These are phyloP conservation scores for Choloepus hoffmanni DNA, from an alignment of 2,113 vertebrate genomes.

Conservation along the genomic window DNA sequence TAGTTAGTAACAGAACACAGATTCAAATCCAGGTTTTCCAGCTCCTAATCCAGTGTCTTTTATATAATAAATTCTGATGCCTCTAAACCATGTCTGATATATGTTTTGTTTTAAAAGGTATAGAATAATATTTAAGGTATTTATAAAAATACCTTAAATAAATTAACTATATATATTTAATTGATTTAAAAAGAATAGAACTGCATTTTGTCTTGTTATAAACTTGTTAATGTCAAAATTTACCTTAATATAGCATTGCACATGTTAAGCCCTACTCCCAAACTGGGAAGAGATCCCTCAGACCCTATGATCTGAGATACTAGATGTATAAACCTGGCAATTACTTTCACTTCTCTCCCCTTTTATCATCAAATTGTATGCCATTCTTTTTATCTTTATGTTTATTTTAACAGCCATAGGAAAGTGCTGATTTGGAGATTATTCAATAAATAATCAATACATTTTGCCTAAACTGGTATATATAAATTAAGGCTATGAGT, in stretches of 20 bases:
- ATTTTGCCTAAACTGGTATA: neutral
- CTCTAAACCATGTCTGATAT: neutral
- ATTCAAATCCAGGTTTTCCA: constrained; percentile 4
- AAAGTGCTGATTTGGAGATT: neutral
- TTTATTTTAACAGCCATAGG: neutral
- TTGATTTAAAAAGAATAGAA: neutral
- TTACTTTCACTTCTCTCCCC: neutral
- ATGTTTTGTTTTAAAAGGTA: neutral
- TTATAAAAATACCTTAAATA: no score
- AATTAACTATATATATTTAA: no score
- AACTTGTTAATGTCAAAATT: neutral
- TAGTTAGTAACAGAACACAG: neutral
- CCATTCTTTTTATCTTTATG: neutral
- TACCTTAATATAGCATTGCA: neutral
- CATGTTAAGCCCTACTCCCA: neutral
- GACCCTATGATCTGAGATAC: neutral
- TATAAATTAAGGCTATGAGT: neutral
- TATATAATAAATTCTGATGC: neutral
- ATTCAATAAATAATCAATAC: constrained; percentile 7
- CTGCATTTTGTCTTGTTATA: neutral
- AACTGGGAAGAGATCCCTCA: neutral
- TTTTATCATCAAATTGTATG: neutral
- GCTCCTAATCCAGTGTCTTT: neutral
- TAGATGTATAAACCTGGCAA: neutral
- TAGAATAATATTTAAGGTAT: no score